These are phyloP conservation scores for Chiroxiphia lanceolata DNA, from an alignment of 2,797 vertebrate species.

Conservation along the genomic window DNA sequence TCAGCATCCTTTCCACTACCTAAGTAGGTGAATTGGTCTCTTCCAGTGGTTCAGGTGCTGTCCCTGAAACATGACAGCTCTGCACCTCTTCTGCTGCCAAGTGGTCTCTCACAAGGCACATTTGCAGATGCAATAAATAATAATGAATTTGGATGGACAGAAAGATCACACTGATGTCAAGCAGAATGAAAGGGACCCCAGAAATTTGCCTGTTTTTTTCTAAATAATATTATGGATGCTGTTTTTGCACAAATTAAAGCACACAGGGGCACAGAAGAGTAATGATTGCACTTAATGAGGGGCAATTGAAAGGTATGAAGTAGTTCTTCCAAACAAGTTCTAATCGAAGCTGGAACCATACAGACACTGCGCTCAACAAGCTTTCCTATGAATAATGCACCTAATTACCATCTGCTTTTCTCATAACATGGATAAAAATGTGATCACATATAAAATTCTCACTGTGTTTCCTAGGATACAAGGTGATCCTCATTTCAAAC, in stretches of 20 bases:
- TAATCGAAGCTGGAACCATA: constrained; percentile 48
- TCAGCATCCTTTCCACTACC: not conserved
- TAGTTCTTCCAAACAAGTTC: constrained; percentile 48
- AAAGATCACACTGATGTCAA: not conserved
- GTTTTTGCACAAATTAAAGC: constrained; percentile 36
- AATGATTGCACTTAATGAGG: constrained; percentile 59
- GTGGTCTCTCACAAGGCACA: not conserved
- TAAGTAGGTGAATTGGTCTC: not conserved
- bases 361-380: constrained; percentile 35
- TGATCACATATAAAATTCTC: constrained; percentile 67
- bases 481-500: constrained; percentile 76
- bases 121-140: not conserved
- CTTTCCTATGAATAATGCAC: constrained; percentile 69
- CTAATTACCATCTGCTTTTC: constrained; percentile 73
- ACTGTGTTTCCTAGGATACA: constrained; percentile 71
- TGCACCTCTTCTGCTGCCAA: not conserved
- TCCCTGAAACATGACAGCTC: not conserved
- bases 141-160: not conserved
- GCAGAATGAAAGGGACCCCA: constrained; percentile 12
- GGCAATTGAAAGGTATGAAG: constrained; percentile 53
- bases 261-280: constrained; percentile 36
- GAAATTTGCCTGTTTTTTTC: not conserved
- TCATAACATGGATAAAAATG: constrained; percentile 67
- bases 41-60: not conserved
- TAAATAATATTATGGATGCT: not conserved